Base-by-base conservation (phyloP, 2,888 invertebrate species). In the Euplexia lucipara region DNA sequence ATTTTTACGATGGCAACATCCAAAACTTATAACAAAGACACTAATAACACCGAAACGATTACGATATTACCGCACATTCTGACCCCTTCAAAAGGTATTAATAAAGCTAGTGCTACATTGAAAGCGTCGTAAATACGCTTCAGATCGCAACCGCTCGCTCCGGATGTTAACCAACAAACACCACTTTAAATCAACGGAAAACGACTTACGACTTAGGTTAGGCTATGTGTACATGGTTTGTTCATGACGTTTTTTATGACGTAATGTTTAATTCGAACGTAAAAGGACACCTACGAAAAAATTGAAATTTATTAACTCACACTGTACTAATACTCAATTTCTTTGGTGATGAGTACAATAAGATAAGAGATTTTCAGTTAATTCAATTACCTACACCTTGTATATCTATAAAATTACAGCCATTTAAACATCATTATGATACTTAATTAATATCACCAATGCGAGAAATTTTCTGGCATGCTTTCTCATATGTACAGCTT, bases 101-200 rank as follows among this genome's bases (percentile, higher is more conserved):
- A 74, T 78, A 80, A 78, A 80, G 69, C 58, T 32, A 10, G 66
- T 69, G 82, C 69, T 88, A 90, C 89, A 88, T 83, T 89, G 88
- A 83, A 88, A 81, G 67, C 75, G 70, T 83, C 80, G 82, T 85
- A 83, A 85, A 86, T 83, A 86, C 78, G 78, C 68, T 73, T 72
- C 70, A 70, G 75, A 83, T 84, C 81, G 80, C 73, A 67, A 52
- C 62, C 79, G 68, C 70, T 68, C 79, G 81, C 85, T 73, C 90
- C 91, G 93, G 93, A 93, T 92, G 90, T 86, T 75, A 83, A 78
- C 76, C 79, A 82, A 83, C 88, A 90, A 91, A 92, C 89, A 91
- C 75, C 79, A 85, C 86, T 87, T 86, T 91, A 92, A 92, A 91
- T 92, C 92, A 91, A 83, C 81, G 84, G 84, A 83, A 87, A 88